Percentiles rank a stretch among this genome's conserved stretches.
Evolutionary conservation across 1,140 invertebrate species (phyloP).

Genomic region (Octopus sinensis): DNA sequence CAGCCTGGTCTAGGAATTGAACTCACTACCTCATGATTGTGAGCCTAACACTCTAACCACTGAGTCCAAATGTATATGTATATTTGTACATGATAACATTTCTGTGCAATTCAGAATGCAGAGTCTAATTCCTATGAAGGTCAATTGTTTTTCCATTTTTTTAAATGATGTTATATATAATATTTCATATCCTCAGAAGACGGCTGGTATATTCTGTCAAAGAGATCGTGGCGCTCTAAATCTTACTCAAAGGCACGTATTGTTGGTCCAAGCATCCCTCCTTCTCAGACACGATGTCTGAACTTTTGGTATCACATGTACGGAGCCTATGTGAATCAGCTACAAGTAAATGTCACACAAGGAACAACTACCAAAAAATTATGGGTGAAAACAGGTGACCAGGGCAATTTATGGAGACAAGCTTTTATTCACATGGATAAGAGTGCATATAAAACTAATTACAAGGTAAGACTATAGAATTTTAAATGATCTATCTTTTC

Average conservation of each 20-base stretch:
- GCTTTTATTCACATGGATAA: not conserved
- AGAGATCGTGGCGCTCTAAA: slow-evolving; percentile 40
- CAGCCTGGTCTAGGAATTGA: too few species aligned
- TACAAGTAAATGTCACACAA: slow-evolving; percentile 33
- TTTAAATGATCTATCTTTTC: too few species aligned
- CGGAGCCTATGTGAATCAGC: slow-evolving; percentile 39
- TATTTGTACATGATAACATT: too few species aligned
- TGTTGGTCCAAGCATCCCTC: slow-evolving; percentile 57
- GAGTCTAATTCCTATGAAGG: too few species aligned
- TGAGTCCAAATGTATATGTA: too few species aligned
- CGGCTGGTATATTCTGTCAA: not conserved
- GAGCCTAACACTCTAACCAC: too few species aligned
- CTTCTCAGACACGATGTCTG: slow-evolving; percentile 36
- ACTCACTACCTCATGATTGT: too few species aligned
- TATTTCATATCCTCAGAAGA: not conserved
- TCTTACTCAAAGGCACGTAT: slow-evolving; percentile 70
- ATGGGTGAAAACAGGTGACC: slow-evolving; percentile 10
- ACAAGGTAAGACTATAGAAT: not conserved
- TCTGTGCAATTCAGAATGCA: too few species aligned
- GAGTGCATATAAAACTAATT: not conserved
- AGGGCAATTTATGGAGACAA: slow-evolving; percentile 23
- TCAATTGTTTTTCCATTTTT: too few species aligned
- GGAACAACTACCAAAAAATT: not conserved
- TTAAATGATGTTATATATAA: too few species aligned
- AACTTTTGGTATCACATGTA: slow-evolving; percentile 56